A percentile compares a stretch with the other conserved stretches of the same genome.
phyloP scores from a whole-genome alignment of 2,113 vertebrate genomes.

The Proteles cristata region DNA sequence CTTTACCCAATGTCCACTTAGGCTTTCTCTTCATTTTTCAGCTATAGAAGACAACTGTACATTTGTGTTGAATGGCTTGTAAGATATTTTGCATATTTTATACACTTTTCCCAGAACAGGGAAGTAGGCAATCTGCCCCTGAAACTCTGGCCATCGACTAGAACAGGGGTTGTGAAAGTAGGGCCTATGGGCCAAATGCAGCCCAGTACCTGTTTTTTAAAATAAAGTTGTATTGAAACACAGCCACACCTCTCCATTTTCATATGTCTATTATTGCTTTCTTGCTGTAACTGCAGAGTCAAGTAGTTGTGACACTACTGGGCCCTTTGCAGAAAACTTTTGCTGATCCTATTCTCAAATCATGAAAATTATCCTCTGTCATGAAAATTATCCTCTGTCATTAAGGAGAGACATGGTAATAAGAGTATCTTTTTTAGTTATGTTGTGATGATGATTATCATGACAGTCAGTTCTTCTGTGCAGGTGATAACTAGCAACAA shows the following conservation, averaged over 20 bases:
- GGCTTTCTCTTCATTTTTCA: slow-evolving; percentile 38
- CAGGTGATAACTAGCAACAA: slow-evolving; percentile 45
- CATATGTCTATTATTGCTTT: neutral
- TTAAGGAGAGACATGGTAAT: neutral
- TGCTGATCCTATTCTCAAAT: slow-evolving; percentile 15
- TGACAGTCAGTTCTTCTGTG: neutral
- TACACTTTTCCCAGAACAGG: neutral
- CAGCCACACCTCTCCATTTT: neutral
- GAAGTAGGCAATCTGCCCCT: neutral
- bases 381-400: neutral
- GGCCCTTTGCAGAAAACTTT: neutral
- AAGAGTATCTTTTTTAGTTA: slow-evolving; percentile 31
- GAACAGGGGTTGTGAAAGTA: neutral
- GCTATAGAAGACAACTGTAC: neutral
- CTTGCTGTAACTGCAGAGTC: neutral
- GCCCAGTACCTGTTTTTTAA: neutral
- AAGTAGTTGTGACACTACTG: neutral
- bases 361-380: neutral
- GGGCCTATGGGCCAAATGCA: neutral
- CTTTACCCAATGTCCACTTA: neutral
- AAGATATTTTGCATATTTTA: slow-evolving; percentile 47
- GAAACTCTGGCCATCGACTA: neutral
- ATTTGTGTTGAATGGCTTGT: neutral
- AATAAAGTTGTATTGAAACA: slow-evolving; percentile 44
- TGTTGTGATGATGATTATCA: neutral